Percentiles rank a stretch among this genome's conserved stretches.
Evolutionary conservation across 1,140 invertebrate genomes (phyloP).

Genomic region (Tigriopus japonicus): DNA sequence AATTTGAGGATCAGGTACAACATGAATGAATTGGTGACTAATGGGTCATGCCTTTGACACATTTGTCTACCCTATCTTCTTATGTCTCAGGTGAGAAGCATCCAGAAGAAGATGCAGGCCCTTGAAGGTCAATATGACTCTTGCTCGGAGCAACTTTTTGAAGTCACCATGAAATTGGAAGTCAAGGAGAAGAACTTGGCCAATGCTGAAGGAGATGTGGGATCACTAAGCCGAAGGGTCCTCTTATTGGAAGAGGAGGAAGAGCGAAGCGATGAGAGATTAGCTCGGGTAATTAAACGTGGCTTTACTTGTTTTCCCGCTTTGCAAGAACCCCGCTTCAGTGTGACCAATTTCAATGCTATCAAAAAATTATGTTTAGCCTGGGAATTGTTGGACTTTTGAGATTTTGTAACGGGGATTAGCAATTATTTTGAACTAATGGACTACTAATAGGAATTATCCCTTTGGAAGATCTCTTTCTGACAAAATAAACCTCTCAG

Average conservation of each 20-base stretch:
- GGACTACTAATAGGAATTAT: no score
- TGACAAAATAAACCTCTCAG: no score
- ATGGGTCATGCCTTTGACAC: neutral
- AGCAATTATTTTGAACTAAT: no score
- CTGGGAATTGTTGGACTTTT: no score
- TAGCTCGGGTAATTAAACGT: neutral
- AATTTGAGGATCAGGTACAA: neutral
- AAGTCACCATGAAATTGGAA: constrained; percentile 3
- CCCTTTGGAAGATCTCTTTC: no score
- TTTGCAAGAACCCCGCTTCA: no score
- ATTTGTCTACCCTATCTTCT: neutral
- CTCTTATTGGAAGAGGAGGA: constrained; percentile 7
- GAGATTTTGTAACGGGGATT: no score
- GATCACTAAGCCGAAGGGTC: neutral
- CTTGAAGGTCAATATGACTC: constrained; percentile 11
- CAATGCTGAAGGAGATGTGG: constrained; percentile 10
- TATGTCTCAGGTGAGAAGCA: neutral
- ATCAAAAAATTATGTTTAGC: no score
- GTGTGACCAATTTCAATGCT: no score
- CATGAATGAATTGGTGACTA: neutral
- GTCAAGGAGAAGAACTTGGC: constrained; percentile 1
- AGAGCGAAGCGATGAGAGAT: neutral
- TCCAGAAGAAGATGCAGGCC: constrained; percentile 9
- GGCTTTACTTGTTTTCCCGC: no score
- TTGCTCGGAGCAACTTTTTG: neutral